Percentiles rank a stretch among this genome's conserved stretches.
phyloP scores from a whole-genome alignment of 2,888 invertebrate species.

The Drosophila neotestacea region DNA sequence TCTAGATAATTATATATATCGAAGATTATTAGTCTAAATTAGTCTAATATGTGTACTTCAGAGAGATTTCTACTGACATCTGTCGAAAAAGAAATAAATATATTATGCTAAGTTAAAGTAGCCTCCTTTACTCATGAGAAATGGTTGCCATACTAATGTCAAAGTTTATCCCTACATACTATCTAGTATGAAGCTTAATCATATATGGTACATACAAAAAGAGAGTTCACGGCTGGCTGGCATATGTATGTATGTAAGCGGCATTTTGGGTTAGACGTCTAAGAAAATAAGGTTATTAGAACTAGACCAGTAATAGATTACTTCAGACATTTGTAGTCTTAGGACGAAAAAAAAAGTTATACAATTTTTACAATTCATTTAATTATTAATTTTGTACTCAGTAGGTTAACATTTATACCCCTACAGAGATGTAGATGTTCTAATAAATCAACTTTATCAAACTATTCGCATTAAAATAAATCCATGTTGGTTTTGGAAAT shows the following conservation, averaged over 20 bases:
- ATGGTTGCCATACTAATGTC: conserved; percentile 23
- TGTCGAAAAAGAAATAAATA: conserved; percentile 7
- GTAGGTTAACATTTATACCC: background rate
- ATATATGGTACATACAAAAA: conserved; percentile 10
- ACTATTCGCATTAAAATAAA: too few species aligned
- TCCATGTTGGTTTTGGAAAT: too few species aligned
- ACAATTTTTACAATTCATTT: background rate
- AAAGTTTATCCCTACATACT: conserved; percentile 35
- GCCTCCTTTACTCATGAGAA: conserved; percentile 19
- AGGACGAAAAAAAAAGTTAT: background rate
- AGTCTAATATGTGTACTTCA: background rate
- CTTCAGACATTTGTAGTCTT: background rate
- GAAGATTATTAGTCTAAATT: conserved; percentile 1
- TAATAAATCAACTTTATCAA: too few species aligned
- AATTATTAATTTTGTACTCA: background rate
- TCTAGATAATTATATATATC: conserved; percentile 7
- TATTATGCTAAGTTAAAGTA: conserved; percentile 9
- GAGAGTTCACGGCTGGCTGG: conserved; percentile 32
- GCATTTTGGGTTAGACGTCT: conserved; percentile 6
- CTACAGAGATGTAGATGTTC: background rate
- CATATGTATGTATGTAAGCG: conserved; percentile 14
- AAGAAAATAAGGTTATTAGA: background rate
- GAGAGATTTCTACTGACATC: background rate
- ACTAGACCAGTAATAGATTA: background rate
- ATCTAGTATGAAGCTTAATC: conserved; percentile 6